phyloP scores from a whole-genome alignment of 2,113 vertebrate species.

The Erythrocercus mccallii region DNA sequence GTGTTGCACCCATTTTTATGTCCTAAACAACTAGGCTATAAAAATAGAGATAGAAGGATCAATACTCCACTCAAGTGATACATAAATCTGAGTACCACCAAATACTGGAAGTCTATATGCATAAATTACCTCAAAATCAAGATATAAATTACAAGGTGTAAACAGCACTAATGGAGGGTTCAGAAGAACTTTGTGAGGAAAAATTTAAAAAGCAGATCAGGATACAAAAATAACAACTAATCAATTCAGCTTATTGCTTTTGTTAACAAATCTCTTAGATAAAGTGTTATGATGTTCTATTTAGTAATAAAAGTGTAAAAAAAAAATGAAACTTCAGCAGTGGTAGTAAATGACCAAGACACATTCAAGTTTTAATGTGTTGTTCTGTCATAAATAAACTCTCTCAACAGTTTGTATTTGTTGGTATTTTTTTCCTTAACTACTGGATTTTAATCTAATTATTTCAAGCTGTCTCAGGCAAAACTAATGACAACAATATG shows the following conservation, averaged over 20 bases:
- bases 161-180: background rate
- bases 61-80: conserved; percentile 10
- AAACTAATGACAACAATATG: background rate
- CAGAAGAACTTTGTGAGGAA: background rate
- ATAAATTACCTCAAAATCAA: background rate
- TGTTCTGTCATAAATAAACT: background rate
- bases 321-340: background rate
- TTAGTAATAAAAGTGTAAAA: background rate
- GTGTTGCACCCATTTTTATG: background rate
- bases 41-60: conserved; percentile 5
- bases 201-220: background rate
- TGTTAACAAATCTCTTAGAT: background rate
- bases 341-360: background rate
- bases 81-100: background rate
- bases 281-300: background rate
- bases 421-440: background rate
- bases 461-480: background rate
- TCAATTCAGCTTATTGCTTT: background rate
- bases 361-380: background rate
- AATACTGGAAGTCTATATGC: background rate
- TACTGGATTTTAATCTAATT: background rate
- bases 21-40: background rate
- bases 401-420: background rate
- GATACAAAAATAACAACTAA: background rate
- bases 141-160: background rate